Conservation (phyloP, 2,113 vertebrate genomes). For the Phaethon lepturus region DNA sequence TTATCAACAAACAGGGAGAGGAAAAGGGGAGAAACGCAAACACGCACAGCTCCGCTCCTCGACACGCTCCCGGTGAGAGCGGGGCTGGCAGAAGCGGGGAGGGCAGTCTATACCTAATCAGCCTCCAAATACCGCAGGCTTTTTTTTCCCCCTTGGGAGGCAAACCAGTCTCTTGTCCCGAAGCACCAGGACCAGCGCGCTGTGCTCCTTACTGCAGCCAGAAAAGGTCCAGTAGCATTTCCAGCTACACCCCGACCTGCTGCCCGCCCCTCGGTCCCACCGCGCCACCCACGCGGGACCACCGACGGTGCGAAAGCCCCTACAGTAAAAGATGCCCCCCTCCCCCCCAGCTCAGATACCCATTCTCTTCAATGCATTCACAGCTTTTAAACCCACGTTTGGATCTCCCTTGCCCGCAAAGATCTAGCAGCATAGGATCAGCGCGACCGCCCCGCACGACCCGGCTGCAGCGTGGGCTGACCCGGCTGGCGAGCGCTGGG, state of each 20-base stretch:
- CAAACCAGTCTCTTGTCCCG: neutral
- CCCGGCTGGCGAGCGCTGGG: neutral
- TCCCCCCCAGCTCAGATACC: neutral
- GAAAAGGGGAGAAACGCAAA: neutral
- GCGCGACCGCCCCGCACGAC: neutral
- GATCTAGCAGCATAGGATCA: neutral
- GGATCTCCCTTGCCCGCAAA: neutral
- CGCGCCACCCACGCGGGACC: neutral
- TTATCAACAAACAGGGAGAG: neutral
- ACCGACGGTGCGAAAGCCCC: neutral
- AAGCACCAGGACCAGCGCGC: neutral
- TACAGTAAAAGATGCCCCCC: neutral
- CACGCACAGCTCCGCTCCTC: neutral
- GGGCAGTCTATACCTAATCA: neutral
- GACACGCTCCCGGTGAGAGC: neutral
- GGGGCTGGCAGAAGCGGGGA: neutral
- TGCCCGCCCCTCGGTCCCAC: neutral
- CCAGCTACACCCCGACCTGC: neutral
- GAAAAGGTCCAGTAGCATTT: neutral
- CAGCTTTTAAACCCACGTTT: neutral
- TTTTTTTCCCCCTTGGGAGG: neutral
- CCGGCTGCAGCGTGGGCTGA: neutral
- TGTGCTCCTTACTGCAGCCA: neutral
- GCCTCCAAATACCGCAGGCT: neutral
- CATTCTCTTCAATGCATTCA: neutral